These are phyloP conservation scores for Polietes domitor DNA, from an alignment of 2,888 invertebrate genomes.

Conservation along the genomic window DNA sequence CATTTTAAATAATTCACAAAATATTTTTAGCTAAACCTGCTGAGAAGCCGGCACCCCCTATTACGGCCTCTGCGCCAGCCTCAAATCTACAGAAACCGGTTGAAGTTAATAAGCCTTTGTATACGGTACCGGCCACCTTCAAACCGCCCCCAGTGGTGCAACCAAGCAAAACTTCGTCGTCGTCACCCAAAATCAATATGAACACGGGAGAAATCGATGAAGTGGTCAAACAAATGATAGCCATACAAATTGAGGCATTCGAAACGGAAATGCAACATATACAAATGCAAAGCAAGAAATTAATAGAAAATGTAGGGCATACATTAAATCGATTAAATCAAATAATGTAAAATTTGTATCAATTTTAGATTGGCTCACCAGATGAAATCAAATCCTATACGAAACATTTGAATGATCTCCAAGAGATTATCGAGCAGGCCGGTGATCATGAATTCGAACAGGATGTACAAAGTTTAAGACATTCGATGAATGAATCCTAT, in stretches of 20 bases:
- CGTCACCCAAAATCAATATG: slow-evolving; percentile 57
- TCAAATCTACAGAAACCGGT: slow-evolving; percentile 20
- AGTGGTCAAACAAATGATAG: slow-evolving; percentile 84
- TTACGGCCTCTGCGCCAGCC: slow-evolving; percentile 6
- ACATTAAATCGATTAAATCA: slow-evolving; percentile 12
- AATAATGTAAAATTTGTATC: not conserved
- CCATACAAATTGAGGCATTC: slow-evolving; percentile 85
- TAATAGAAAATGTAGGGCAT: slow-evolving; percentile 75
- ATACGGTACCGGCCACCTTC: slow-evolving; percentile 76
- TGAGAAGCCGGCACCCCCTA: slow-evolving; percentile 27
- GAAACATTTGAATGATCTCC: slow-evolving; percentile 82
- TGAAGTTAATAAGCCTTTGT: slow-evolving; percentile 73
- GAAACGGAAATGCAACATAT: slow-evolving; percentile 85
- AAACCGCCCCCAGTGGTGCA: slow-evolving; percentile 69
- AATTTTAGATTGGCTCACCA: slow-evolving; percentile 81
- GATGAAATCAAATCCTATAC: slow-evolving; percentile 83
- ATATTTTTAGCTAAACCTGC: slow-evolving; percentile 46
- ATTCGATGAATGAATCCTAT: slow-evolving; percentile 81
- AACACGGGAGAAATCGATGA: slow-evolving; percentile 73
- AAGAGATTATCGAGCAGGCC: slow-evolving; percentile 84
- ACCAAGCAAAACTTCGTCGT: slow-evolving; percentile 23
- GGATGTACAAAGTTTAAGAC: slow-evolving; percentile 83
- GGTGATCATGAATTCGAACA: slow-evolving; percentile 84
- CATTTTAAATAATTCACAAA: not conserved
- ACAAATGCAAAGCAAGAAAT: slow-evolving; percentile 82